Base-by-base conservation (phyloP, 2,113 vertebrate species). In the Sprattus sprattus region DNA sequence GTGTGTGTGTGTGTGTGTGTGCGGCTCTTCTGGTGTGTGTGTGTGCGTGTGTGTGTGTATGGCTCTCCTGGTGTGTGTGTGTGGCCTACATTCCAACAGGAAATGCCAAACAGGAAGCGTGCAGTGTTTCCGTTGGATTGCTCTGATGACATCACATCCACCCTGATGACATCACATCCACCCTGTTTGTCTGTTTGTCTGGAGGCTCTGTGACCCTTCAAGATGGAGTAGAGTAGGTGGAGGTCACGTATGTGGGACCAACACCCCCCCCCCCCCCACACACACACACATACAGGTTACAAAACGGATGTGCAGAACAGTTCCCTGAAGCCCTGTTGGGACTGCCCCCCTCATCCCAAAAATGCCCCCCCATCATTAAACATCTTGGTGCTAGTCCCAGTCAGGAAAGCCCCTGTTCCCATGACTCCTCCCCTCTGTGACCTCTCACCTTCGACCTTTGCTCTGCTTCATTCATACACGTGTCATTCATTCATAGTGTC, bases 241-340 rank as follows among this genome's bases (percentile, higher is more conserved):
- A 85, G 39, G 50, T 22, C 45, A 46, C 47, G 49, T 45, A 22
- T 57, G 52, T 32, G 81, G 64, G 64, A 83, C 82, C 49, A 84
- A 16, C 15, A 16, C 52, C 16, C 9, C 64, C 22, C n/a, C 22
- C 64, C 22, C n/a, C 1, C 64, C 0, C n/a, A 6, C 64, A 67
- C 60, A 67, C 60, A 67, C 60, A 67, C 86, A 86, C 83, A 44
- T 87, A 78, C 84, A 87, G 39, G 39, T 39, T 2, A 39, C n/a
- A n/a, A n/a, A n/a, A n/a, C 39, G 39, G 39, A 39, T 39, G 39
- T 39, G 39, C 39, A 39, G 39, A 39, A 39, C 39, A 39, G 39
- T 39, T 39, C 39, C 39, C 39, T 39, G 39, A 39, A 39, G 39
- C 39, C 39, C 39, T 39, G 39, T 39, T 1, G 39, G 39, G 39